A percentile compares a stretch with the other conserved stretches of the same genome.
These are phyloP conservation scores for Nomada hirtipes DNA, from an alignment of 2,888 invertebrate genomes.

Conservation along the genomic window DNA sequence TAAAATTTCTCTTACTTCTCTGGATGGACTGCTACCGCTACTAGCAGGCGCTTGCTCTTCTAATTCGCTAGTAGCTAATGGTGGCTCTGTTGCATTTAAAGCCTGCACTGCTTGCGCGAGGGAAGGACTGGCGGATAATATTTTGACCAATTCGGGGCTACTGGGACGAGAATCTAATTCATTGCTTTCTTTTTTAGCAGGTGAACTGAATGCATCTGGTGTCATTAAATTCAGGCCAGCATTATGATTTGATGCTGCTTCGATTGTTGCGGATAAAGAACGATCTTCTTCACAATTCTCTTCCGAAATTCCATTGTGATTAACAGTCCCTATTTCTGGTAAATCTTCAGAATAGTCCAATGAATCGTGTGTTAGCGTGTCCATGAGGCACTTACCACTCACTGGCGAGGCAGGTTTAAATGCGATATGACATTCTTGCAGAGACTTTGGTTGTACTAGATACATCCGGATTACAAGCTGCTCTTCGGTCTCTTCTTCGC, in stretches of 20 bases:
- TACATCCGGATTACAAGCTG: slow-evolving; percentile 87
- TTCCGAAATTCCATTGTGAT: slow-evolving; percentile 78
- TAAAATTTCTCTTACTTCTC: slow-evolving; percentile 95
- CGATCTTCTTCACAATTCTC: slow-evolving; percentile 78
- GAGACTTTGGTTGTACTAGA: slow-evolving; percentile 94
- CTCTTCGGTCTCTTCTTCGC: slow-evolving; percentile 87
- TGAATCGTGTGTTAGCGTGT: slow-evolving; percentile 79
- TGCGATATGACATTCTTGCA: slow-evolving; percentile 93
- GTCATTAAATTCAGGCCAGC: slow-evolving; percentile 91
- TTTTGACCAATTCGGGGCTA: slow-evolving; percentile 79
- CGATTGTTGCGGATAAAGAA: slow-evolving; percentile 80
- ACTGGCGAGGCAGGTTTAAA: slow-evolving; percentile 84
- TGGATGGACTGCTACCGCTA: slow-evolving; percentile 95
- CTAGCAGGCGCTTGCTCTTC: slow-evolving; percentile 86
- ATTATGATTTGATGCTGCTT: slow-evolving; percentile 79
- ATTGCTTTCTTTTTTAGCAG: slow-evolving; percentile 85
- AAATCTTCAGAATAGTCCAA: slow-evolving; percentile 79
- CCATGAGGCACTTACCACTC: slow-evolving; percentile 74
- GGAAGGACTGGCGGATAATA: slow-evolving; percentile 78
- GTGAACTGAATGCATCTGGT: slow-evolving; percentile 92
- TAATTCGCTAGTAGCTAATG: slow-evolving; percentile 76
- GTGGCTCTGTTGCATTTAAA: slow-evolving; percentile 77
- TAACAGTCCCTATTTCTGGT: slow-evolving; percentile 75
- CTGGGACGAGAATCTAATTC: slow-evolving; percentile 79
- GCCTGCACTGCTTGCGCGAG: slow-evolving; percentile 79